Evolutionary conservation across 2,113 vertebrate genomes (phyloP).

Genomic region (Vulpes ferrilata): DNA sequence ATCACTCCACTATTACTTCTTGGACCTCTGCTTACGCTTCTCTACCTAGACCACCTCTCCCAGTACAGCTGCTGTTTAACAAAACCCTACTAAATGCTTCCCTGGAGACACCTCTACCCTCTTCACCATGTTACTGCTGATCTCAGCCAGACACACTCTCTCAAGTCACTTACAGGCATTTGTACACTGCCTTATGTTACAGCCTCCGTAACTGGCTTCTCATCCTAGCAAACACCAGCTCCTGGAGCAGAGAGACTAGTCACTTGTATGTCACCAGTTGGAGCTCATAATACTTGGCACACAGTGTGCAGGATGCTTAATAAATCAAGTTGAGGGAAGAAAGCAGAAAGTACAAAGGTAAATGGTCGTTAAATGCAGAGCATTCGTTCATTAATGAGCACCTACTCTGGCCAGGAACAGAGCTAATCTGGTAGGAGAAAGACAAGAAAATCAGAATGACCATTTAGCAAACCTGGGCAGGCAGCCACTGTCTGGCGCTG

Average conservation of each 20-base stretch:
- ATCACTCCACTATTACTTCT: not conserved
- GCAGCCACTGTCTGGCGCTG: not conserved
- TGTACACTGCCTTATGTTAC: accelerated
- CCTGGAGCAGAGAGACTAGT: not conserved
- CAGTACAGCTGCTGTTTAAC: no score
- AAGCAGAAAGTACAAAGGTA: not conserved
- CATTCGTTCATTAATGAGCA: not conserved
- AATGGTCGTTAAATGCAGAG: not conserved
- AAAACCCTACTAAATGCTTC: not conserved
- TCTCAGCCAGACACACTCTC: not conserved
- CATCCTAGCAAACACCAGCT: not conserved
- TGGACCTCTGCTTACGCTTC: not conserved
- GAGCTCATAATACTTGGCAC: not conserved
- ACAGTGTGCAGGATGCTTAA: not conserved
- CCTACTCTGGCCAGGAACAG: not conserved
- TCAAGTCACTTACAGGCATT: not conserved
- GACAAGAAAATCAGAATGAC: not conserved
- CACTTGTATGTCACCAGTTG: not conserved
- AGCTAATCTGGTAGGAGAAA: not conserved
- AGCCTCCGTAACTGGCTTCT: not conserved
- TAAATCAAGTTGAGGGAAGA: not conserved
- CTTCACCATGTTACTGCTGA: no score
- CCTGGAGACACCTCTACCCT: not conserved
- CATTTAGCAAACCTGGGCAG: not conserved
- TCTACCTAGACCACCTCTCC: not conserved